Percentiles rank a stretch among this genome's conserved stretches.
Evolutionary conservation across 2,797 vertebrate genomes (phyloP).

Genomic region (Brotula barbata): DNA sequence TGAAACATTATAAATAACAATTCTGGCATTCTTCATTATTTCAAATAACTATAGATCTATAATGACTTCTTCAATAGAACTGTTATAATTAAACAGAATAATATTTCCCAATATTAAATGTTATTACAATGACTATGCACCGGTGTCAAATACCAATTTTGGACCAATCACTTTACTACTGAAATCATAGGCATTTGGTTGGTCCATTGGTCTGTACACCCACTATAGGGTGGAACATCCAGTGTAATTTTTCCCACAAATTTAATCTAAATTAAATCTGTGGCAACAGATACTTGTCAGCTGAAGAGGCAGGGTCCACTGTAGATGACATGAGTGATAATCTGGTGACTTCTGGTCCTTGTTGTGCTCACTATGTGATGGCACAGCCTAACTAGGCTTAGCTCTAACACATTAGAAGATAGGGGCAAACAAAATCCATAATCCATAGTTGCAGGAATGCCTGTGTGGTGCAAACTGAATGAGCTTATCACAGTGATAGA

Average conservation of each 20-base stretch:
- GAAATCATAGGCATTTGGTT: no score
- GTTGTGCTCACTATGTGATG: constrained; percentile 21
- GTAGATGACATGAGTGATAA: constrained; percentile 25
- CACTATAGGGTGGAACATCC: no score
- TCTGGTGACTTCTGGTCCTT: constrained; percentile 35
- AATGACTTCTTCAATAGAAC: no score
- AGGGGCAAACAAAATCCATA: constrained; percentile 55
- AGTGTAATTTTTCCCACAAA: constrained; percentile 10
- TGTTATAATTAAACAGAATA: no score
- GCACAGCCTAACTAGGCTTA: no score
- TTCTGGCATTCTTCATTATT: not conserved
- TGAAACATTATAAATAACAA: not conserved
- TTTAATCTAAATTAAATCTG: not conserved
- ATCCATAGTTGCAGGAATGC: constrained; percentile 35
- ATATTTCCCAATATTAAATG: no score
- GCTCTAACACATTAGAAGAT: constrained; percentile 12
- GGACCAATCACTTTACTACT: no score
- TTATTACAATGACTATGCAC: no score
- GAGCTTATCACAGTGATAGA: constrained; percentile 37
- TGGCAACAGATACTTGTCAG: not conserved
- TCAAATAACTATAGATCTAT: no score
- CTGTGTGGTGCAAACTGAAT: constrained; percentile 34
- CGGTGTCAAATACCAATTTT: no score
- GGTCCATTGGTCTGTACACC: no score
- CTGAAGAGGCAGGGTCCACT: not conserved